Conservation (phyloP, 2,113 vertebrate species). For the Perca fluviatilis region DNA sequence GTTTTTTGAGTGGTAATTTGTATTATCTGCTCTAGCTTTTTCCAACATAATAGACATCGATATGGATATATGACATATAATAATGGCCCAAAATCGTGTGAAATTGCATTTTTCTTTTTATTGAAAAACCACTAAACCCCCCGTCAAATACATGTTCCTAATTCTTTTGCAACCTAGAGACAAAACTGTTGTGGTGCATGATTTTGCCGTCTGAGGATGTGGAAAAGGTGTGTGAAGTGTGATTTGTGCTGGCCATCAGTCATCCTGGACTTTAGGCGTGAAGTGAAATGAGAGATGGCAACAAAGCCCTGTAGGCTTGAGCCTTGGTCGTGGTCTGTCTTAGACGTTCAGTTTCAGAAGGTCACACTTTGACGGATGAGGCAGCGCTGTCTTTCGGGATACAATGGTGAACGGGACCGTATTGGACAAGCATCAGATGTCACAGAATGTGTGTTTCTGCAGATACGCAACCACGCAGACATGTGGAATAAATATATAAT, state of each 20-base stretch:
- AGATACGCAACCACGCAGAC: neutral
- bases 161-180: too few species aligned
- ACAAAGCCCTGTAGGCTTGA: conserved; percentile 36
- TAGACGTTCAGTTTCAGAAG: conserved; percentile 45
- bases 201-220: neutral
- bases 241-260: conserved; percentile 28
- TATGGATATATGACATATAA: too few species aligned
- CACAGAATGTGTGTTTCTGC: neutral
- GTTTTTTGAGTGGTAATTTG: too few species aligned
- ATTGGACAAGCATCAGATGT: conserved; percentile 7
- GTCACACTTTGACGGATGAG: conserved; percentile 59
- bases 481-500: conserved; percentile 10
- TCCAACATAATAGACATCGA: too few species aligned
- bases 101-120: too few species aligned
- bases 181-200: neutral
- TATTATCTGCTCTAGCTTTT: too few species aligned
- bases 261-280: conserved; percentile 5
- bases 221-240: conserved; percentile 23
- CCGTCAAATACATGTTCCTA: too few species aligned
- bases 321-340: conserved; percentile 32
- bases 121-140: too few species aligned
- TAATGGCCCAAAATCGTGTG: too few species aligned
- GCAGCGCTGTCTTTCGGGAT: conserved; percentile 37
- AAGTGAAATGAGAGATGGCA: conserved; percentile 40
- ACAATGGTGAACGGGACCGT: neutral